Evolutionary conservation across 2,113 vertebrate species (phyloP).

Genomic region (Brachyhypopomus gauderio): DNA sequence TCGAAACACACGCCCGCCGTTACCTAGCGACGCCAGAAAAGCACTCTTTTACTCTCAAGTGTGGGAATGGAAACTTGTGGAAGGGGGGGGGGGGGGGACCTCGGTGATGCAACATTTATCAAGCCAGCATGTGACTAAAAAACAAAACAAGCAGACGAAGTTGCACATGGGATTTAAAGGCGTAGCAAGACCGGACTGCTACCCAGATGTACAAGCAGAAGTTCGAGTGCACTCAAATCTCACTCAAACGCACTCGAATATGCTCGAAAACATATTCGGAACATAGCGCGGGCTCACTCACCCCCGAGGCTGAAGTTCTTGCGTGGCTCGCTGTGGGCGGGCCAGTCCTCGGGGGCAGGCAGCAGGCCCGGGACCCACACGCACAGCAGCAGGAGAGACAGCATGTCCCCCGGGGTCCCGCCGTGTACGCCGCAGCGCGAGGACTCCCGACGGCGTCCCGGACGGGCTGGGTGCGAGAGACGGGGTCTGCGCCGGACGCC

Average conservation of each 20-base stretch:
- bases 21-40: conserved; percentile 56
- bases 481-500: not conserved
- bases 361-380: conserved; percentile 58
- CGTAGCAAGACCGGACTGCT: too few species aligned
- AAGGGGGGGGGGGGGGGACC: not conserved
- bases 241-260: too few species aligned
- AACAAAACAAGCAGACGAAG: too few species aligned
- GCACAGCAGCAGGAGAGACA: conserved; percentile 61
- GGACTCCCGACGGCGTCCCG: not conserved
- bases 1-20: conserved; percentile 61
- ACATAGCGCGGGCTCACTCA: conserved; percentile 56
- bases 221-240: too few species aligned
- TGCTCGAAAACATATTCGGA: not conserved
- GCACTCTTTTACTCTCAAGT: not conserved
- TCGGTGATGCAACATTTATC: too few species aligned
- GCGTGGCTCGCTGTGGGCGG: conserved; percentile 56
- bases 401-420: conserved; percentile 35
- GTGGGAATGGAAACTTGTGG: not conserved
- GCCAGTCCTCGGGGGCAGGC: conserved; percentile 44
- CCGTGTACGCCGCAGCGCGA: not conserved
- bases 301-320: conserved; percentile 65
- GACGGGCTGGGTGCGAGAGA: not conserved
- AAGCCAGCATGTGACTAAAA: too few species aligned
- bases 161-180: too few species aligned
- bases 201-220: too few species aligned